These are phyloP conservation scores for Sebastes diploproa DNA, from an alignment of 2,797 vertebrate genomes.

Conservation along the genomic window DNA sequence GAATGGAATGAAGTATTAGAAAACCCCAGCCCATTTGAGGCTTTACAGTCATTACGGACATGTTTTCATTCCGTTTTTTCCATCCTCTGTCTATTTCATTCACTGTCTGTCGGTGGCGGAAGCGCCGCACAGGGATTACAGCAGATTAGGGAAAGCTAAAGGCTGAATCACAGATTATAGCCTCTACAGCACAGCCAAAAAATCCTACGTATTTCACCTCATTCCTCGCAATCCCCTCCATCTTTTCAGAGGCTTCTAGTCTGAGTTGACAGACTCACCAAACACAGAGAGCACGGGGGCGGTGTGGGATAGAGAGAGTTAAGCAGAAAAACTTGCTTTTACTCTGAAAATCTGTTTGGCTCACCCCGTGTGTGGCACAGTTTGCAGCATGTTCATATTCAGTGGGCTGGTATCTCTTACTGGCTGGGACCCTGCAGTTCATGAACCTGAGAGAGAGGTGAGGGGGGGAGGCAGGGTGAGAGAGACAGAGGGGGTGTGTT, in stretches of 20 bases:
- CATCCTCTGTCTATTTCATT: constrained; percentile 6
- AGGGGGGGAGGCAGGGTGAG: background rate
- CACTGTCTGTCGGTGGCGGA: constrained; percentile 18
- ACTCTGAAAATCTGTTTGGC: constrained; percentile 45
- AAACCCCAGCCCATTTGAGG: background rate
- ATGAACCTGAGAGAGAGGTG: constrained; percentile 86
- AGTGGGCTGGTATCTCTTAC: constrained; percentile 92
- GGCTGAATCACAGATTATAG: constrained; percentile 71
- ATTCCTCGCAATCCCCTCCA: constrained; percentile 29
- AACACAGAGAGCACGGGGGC: background rate
- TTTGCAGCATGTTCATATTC: constrained; percentile 95
- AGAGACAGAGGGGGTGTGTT: background rate
- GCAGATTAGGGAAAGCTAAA: constrained; percentile 73
- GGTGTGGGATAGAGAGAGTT: background rate
- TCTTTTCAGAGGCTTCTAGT: constrained; percentile 9
- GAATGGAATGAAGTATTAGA: background rate
- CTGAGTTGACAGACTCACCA: background rate
- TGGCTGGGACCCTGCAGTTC: constrained; percentile 91
- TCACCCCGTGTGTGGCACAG: constrained; percentile 94
- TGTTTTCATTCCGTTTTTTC: constrained; percentile 17
- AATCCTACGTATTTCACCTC: constrained; percentile 15
- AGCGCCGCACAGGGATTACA: constrained; percentile 62
- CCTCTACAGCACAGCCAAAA: constrained; percentile 28
- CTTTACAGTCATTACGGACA: constrained; percentile 8
- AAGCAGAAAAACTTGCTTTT: background rate